These are phyloP conservation scores for Brachypterus glaber DNA, from an alignment of 2,888 invertebrate species.

Conservation along the genomic window DNA sequence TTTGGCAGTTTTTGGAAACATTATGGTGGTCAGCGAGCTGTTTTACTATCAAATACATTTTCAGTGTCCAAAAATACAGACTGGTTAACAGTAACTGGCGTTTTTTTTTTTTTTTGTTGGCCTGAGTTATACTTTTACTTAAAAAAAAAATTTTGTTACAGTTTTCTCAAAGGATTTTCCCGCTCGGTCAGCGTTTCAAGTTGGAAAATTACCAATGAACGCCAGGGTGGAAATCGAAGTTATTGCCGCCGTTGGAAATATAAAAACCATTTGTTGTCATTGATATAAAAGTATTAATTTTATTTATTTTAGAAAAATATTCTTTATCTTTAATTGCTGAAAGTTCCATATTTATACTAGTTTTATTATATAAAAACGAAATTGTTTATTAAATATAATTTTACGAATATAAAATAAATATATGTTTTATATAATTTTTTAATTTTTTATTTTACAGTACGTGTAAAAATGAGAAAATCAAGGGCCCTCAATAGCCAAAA, in stretches of 20 bases:
- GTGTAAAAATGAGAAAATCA: too few relatives aligned
- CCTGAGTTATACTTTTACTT: too few relatives aligned
- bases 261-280: conserved; percentile 37
- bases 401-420: neutral
- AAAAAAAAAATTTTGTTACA: conserved; percentile 41
- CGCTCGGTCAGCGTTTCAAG: conserved; percentile 79
- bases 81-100: too few relatives aligned
- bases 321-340: neutral
- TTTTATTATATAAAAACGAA: too few relatives aligned
- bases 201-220: conserved; percentile 64
- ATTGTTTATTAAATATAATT: neutral
- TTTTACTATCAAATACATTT: too few relatives aligned
- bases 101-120: too few relatives aligned
- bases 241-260: conserved; percentile 65
- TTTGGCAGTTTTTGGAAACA: too few relatives aligned
- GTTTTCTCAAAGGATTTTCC: conserved; percentile 72
- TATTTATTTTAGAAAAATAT: neutral
- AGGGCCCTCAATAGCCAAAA: too few relatives aligned
- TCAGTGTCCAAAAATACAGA: too few relatives aligned
- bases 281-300: conserved; percentile 7
- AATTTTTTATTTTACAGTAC: too few relatives aligned
- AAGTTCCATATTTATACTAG: too few relatives aligned
- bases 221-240: conserved; percentile 82
- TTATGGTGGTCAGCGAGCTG: too few relatives aligned
- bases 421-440: neutral